phyloP scores from a whole-genome alignment of 2,113 vertebrate genomes.

The Phylloscopus trochiloides region DNA sequence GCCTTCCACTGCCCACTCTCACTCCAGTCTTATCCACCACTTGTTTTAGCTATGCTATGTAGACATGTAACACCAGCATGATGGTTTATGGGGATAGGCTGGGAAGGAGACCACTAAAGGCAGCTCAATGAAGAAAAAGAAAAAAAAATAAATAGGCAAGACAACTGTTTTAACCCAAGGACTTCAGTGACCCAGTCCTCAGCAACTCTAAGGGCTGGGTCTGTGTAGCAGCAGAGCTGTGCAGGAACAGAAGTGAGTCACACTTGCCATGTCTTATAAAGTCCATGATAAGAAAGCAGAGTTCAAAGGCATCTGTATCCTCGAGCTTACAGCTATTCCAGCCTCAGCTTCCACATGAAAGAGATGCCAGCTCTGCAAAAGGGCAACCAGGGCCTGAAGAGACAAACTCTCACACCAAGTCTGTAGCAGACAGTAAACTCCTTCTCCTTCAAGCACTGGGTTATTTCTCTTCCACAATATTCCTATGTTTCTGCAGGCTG shows the following conservation, averaged over 20 bases:
- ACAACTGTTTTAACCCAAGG: not conserved
- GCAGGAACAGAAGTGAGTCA: not conserved
- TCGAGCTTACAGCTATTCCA: not conserved
- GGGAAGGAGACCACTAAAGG: not conserved
- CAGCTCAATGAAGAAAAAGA: not conserved
- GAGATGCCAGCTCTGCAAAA: not conserved
- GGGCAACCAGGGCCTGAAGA: not conserved
- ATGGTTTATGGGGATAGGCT: not conserved
- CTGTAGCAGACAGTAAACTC: not conserved
- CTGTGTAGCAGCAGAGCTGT: not conserved
- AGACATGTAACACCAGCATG: not conserved
- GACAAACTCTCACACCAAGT: not conserved
- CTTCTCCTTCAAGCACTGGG: not conserved
- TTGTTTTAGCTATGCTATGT: not conserved
- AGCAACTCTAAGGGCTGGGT: not conserved
- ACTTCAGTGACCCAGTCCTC: not conserved
- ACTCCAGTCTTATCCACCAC: not conserved
- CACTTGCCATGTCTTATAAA: not conserved
- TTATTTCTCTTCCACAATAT: not conserved
- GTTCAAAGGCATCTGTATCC: not conserved
- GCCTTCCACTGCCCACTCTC: not conserved
- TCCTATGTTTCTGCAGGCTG: not conserved
- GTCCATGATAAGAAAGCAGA: not conserved
- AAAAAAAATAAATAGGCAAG: not conserved
- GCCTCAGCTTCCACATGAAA: not conserved